Evolutionary conservation across 2,797 vertebrate genomes (phyloP), one percentile per base, ranked within the genome.

Genomic region (Protosalanx chinensis): DNA sequence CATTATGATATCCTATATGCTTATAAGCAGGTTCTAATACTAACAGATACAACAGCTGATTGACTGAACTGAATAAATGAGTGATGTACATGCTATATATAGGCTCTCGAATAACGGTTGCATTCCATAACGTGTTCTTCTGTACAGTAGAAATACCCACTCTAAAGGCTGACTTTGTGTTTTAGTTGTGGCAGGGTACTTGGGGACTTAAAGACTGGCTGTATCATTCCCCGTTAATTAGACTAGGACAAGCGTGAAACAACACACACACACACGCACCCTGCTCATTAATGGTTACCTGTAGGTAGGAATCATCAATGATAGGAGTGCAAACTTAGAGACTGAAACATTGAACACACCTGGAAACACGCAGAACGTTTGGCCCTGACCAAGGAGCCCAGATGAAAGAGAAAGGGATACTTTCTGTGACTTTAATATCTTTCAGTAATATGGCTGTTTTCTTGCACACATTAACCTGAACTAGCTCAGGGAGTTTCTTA

Each of bases 191-290:
- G 68, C 59, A 64, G 30, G 18, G 30, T 63, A 23, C 29, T 49
- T 49, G 23, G 37, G 27, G 13, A 63, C 64, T 64, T 75, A 4
- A 74, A 71, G 70, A 88, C 80, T 85, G 84, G 91, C 90, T 91
- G 92, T 93, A 93, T 93, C 93, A 93, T 94, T 93, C 93, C 92
- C 92, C 92, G 88, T 93, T 91, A 94, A 94, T 94, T 94, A 94
- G 93, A 93, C 89, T 86, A 76, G 83, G 77, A 91, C 81, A 81
- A 78, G 68, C 79, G 66, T 76, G 82, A 78, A 91, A 83, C 79
- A 70, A 88, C 76, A 84, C 78, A 88, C 82, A 68, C 80, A 72
- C 82, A 75, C 80, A 86, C 84, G 88, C 87, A 89, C 83, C 51
- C 85, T 63, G 68, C 75, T 91, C 92, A 92, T 93, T 91, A 92